Evolutionary conservation across 2,797 vertebrate genomes (phyloP).

Genomic region (Cebuella pygmaea): DNA sequence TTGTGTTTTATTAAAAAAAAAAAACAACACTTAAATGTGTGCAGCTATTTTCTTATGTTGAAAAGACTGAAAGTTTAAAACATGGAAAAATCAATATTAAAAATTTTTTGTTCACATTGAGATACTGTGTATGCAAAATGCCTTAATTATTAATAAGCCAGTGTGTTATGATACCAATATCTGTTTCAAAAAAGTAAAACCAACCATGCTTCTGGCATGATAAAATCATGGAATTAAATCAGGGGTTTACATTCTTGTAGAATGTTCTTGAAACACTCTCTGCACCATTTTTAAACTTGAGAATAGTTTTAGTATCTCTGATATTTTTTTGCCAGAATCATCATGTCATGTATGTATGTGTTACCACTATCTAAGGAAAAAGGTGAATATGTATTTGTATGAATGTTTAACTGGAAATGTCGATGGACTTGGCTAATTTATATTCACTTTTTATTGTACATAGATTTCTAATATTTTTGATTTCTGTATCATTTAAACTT

Average conservation of each 20-base stretch:
- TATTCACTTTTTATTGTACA: conserved; percentile 82
- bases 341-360: conserved; percentile 66
- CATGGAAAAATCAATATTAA: conserved; percentile 79
- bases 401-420: conserved; percentile 80
- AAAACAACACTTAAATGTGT: conserved; percentile 77
- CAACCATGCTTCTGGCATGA: conserved; percentile 78
- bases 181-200: conserved; percentile 81
- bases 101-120: conserved; percentile 85
- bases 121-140: conserved; percentile 83
- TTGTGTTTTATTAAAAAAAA: conserved; percentile 77
- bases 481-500: conserved; percentile 84
- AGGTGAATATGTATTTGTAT: conserved; percentile 75
- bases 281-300: conserved; percentile 77
- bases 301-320: conserved; percentile 69
- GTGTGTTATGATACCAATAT: conserved; percentile 65
- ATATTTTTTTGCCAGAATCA: conserved; percentile 73
- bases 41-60: conserved; percentile 82
- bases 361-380: conserved; percentile 64
- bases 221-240: conserved; percentile 82
- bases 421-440: conserved; percentile 82
- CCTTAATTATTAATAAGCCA: conserved; percentile 85
- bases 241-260: conserved; percentile 83
- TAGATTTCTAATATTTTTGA: conserved; percentile 84
- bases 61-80: conserved; percentile 76
- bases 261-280: conserved; percentile 80